Evolutionary conservation across 2,113 vertebrate genomes (phyloP), one percentile per base, ranked within the genome.

Genomic region (Dissostichus mawsoni): DNA sequence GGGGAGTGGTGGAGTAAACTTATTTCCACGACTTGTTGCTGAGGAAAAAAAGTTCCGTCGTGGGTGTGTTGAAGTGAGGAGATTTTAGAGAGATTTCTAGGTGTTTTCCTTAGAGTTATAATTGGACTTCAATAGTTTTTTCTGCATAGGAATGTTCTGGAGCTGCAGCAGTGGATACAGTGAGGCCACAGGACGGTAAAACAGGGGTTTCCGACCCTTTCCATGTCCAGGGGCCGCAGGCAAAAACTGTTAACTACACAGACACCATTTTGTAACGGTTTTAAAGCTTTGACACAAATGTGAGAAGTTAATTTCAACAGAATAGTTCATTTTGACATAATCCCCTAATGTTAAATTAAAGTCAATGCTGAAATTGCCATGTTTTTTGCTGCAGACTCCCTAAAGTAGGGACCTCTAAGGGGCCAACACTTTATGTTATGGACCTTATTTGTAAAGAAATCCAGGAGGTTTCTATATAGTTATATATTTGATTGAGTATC

Each of bases 81-180:
- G 36, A 41, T 41, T 41, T 41, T 2, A 17, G 29, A 64, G 52
- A 13, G 11, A 11, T 5, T 25, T 50, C 10, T 72, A 51, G 55
- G 66, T 82, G 36, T 8, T 41, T 41, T 41, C 36, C 36, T 41
- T 41, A 1, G 7, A 41, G 36, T 41, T 41, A 41, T 71, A 79
- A 59, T 53, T n/a, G 84, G 52, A 53, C 62, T 75, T 7, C 6
- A 7, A 6, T 29, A 82, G 57, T 83, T 84, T 74, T 92, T 76
- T 69, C 74, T 78, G 81, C 83, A 75, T 0, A 89, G 92, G 91
- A 94, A 94, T 93, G 88, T 74, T 25, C 80, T 69, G 78, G 76
- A 55, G 84, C 14, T 69, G 48, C 69, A 55, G 52, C 36, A 41
- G 36, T 29, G 29, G 81, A 63, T 68, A 33, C 78, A 69, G 74